These are phyloP conservation scores for Tanytarsus gracilentus DNA, from an alignment of 2,888 invertebrate species.

Conservation along the genomic window DNA sequence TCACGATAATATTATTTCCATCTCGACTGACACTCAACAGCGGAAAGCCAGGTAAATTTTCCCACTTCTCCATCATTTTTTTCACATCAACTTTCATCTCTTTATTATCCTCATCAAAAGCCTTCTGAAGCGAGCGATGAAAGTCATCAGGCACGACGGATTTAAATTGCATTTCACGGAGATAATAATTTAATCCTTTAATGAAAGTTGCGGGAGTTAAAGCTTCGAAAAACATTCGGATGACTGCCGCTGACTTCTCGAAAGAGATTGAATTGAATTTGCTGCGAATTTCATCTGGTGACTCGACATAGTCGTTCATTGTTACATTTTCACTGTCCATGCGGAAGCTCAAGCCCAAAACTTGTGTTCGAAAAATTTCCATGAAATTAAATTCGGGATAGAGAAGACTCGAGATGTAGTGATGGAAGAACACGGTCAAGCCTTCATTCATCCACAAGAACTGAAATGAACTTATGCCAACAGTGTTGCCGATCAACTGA, in stretches of 20 bases:
- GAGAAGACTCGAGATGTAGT: neutral
- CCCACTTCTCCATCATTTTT: neutral
- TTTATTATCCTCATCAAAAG: slow-evolving; percentile 3
- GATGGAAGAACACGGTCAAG: neutral
- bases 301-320: slow-evolving; percentile 4
- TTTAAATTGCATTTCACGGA: neutral
- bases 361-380: neutral
- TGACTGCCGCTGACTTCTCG: neutral
- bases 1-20: neutral
- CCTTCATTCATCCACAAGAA: slow-evolving; percentile 11
- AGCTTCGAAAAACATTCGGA: slow-evolving; percentile 5
- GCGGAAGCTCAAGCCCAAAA: neutral
- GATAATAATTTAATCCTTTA: neutral
- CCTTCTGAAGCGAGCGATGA: neutral
- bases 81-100: neutral
- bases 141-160: neutral
- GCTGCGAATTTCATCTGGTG: neutral
- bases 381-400: slow-evolving; percentile 1
- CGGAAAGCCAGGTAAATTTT: slow-evolving; percentile 10
- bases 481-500: slow-evolving; percentile 4
- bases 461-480: neutral
- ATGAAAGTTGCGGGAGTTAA: neutral
- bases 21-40: neutral
- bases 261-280: neutral
- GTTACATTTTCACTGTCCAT: neutral